Evolutionary conservation across 2,888 invertebrate genomes (phyloP), one percentile per base, ranked within the genome.

Genomic region (Agonopterix subpropinquella): DNA sequence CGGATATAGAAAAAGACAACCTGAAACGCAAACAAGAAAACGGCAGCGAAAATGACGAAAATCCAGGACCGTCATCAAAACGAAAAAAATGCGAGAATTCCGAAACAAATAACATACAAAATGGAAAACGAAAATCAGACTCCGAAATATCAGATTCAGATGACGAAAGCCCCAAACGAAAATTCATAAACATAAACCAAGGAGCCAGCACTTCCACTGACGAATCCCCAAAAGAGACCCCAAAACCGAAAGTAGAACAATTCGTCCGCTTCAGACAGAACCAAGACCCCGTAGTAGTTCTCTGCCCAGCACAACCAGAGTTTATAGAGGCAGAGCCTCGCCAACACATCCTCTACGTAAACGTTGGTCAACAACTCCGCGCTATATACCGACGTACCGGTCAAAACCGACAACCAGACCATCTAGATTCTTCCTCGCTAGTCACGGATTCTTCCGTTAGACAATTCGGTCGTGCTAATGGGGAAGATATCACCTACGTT

Each of bases 381-480:
- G 52, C 70, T 2, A 64, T 68, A 35, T 41, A 35, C 5, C 9
- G 28, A 2, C 10, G 47, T 2, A 36, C 11, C n/a, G n/a, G 37
- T 4, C 37, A 15, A 3, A 43, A 39, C 9, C 37, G 28, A n/a
- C 53, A 57, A 0, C 49, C 52, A 0, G 28, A 59, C 2, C 55
- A 70, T 36, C 9, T 70, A 0, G 66, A 71, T n/a, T 53, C 65
- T 0, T 55, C 65, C 0, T 53, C 69, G 0, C 15, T 88, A 0
- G 73, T 87, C 0, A 73, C 84, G 0, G 89, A 89, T 47, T 62
- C 77, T 0, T 70, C 87, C 0, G 63, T 89, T 0, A 47, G 77
- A 0, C 55, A 80, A 0, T 85, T 87, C 36, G 89, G 89, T 0
- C 55, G 76, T 0, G 75, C 86, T 0, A 75, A 78, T 0, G 70